Conservation (phyloP, 1,140 invertebrate genomes). For the Magallana angulata region DNA sequence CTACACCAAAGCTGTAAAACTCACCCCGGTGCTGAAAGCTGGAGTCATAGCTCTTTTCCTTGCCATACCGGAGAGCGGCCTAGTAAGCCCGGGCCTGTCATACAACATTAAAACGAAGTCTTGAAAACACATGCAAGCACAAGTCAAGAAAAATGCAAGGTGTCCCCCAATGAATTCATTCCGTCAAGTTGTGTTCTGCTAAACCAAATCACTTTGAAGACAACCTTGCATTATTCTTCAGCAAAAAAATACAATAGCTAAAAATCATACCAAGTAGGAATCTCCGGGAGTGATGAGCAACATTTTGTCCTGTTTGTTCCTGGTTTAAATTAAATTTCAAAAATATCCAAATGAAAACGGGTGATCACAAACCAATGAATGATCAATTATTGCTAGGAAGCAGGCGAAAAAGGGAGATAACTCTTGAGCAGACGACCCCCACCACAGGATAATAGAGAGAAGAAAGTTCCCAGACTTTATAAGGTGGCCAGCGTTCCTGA, state of each 20-base stretch:
- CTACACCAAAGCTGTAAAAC: neutral
- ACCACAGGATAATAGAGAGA: conserved; percentile 36
- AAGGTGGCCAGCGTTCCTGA: conserved; percentile 44
- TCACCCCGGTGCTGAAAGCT: conserved; percentile 20
- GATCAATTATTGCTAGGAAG: neutral
- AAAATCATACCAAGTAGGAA: conserved; percentile 16
- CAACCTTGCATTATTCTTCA: conserved; percentile 22
- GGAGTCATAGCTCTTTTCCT: conserved; percentile 29
- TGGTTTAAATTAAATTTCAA: conserved; percentile 23
- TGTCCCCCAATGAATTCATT: neutral
- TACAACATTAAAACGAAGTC: conserved; percentile 24
- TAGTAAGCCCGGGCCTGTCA: conserved; percentile 16
- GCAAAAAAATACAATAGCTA: neutral
- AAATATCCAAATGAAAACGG: conserved; percentile 4
- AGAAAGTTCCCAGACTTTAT: conserved; percentile 39
- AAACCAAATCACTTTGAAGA: neutral
- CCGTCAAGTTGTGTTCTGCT: neutral
- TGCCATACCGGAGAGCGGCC: conserved; percentile 18
- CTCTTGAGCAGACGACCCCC: conserved; percentile 41
- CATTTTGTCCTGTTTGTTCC: conserved; percentile 27
- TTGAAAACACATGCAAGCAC: conserved; percentile 37
- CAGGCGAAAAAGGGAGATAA: conserved; percentile 29
- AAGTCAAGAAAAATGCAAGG: conserved; percentile 25
- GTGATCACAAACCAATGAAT: conserved; percentile 26
- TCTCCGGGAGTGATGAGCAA: neutral